Base-by-base conservation (phyloP, 2,888 invertebrate genomes). In the Masnerella sp. region DNA sequence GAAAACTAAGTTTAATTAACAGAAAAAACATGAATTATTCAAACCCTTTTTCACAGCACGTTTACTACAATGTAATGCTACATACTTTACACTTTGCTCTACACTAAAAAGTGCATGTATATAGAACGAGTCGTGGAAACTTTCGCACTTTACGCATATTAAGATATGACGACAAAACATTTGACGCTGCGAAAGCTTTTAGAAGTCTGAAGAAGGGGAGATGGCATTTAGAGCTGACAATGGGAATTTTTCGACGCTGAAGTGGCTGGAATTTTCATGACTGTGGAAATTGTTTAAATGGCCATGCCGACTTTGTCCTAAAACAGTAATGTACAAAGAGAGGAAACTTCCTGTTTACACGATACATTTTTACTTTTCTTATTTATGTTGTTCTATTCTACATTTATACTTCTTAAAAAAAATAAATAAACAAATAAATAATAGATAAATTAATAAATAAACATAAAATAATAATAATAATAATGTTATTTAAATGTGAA, bases 151-250 rank as follows among this genome's bases (percentile, higher is more conserved):
- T 61, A 25, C 34, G 47, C 40, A 54, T 40, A 69, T 61, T 61
- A 61, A 54, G 61, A 61, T 40, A 54, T 47, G 49, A 42, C 56
- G 47, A 70, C 70, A 42, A 56, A 70, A 70, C 70, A 70, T 70
- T 70, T 70, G 70, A 62, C 20, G 62, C 56, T 40, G 49, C 49
- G 22, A 70, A 70, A 70, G 70, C 70, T 70, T 70, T 70, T 56
- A 70, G 70, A 56, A 62, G 54, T 62, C 56, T 15, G 36, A 61
- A 32, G 20, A 51, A 61, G 40, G 36, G 52, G 40, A 36, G 61
- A 28, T 34, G 40, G 49, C 69, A 45, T 69, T 69, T 43, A 52
- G 67, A 65, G 49, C 42, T 58, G 49, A 67, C 42, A 58, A 58
- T 67, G 58, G 8, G 61, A 36, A 54, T 69, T 61, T 69, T 69